Evolutionary conservation across 1,140 invertebrate species (phyloP), one percentile per base, ranked within the genome.

Genomic region (Oreohelix idahoensis): DNA sequence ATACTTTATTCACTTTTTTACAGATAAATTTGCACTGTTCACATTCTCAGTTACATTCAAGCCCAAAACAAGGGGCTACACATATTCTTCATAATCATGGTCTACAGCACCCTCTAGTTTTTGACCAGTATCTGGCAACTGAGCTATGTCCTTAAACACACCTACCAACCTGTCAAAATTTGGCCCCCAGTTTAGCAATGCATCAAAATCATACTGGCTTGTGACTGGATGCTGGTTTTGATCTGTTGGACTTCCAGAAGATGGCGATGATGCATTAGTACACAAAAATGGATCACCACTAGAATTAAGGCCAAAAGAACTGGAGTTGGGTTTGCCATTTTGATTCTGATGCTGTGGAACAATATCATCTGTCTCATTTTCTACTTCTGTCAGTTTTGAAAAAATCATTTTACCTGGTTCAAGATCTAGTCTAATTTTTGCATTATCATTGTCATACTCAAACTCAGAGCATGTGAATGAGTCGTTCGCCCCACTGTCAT

Each of bases 391-490:
- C 42, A 95, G 94, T 92, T 97, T 96, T 11, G 94, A 95, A 90
- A 96, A 96, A 73, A 95, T 94, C 86, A 95, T 94, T 84, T 94
- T 93, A 39, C 88, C 89, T 17, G 91, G 89, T 71, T 92, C 90
- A 86, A 93, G 93, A 81, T 94, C 94, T 78, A 94, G 93, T 49
- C 90, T 91, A n/a, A 89, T 89, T 77, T 94, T 91, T 86, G 17
- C 42, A 36, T 83, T 80, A 89, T 97, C 92, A 85, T 89, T 89
- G 82, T 99, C 97, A 91, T 98, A 98, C 92, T 99, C 98, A 90
- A 98, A 98, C 93, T 99, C 97, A 0, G 97, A 99, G 92, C 97
- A 99, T 0, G 97, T 99, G 93, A 99, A 99, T 84, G 97, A 98
- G 90, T 99, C 98, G 93, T 98, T 98, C 5, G 97, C 97, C 90